phyloP scores from a whole-genome alignment of 1,140 invertebrate species.

The Drosophila azteca region DNA sequence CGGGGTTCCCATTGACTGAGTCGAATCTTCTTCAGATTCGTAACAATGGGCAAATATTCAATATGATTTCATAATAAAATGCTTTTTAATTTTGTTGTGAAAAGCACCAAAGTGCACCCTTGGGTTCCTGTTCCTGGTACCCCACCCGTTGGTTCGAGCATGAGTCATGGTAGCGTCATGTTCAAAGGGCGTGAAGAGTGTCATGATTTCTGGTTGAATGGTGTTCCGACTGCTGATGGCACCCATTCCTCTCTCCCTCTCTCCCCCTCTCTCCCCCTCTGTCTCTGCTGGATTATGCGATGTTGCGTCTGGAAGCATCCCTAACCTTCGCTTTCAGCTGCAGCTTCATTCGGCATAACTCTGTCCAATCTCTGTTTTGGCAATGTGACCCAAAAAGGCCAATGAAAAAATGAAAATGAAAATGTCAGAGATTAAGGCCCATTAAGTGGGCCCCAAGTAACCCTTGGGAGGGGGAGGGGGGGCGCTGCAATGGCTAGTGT shows the following conservation, averaged over 20 bases:
- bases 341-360: constrained; percentile 1
- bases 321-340: constrained; percentile 2
- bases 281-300: background rate
- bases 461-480: background rate
- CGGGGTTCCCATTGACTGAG: too few species aligned
- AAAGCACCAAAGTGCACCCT: too few species aligned
- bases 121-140: too few species aligned
- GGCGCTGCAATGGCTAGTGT: background rate
- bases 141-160: too few species aligned
- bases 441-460: constrained; percentile 14
- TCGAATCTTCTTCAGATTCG: too few species aligned
- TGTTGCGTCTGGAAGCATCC: constrained; percentile 3
- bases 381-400: constrained; percentile 15
- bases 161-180: constrained; percentile 28
- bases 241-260: background rate
- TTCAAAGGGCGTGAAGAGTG: constrained; percentile 51
- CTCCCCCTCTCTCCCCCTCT: background rate
- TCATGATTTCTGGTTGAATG: constrained; percentile 62
- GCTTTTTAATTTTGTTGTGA: too few species aligned
- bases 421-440: constrained; percentile 53
- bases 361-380: background rate
- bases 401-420: constrained; percentile 45
- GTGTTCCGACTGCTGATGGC: constrained; percentile 8
- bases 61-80: too few species aligned
- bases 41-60: too few species aligned